phyloP scores from a whole-genome alignment of 2,113 vertebrate genomes.

The Engystomops pustulosus region DNA sequence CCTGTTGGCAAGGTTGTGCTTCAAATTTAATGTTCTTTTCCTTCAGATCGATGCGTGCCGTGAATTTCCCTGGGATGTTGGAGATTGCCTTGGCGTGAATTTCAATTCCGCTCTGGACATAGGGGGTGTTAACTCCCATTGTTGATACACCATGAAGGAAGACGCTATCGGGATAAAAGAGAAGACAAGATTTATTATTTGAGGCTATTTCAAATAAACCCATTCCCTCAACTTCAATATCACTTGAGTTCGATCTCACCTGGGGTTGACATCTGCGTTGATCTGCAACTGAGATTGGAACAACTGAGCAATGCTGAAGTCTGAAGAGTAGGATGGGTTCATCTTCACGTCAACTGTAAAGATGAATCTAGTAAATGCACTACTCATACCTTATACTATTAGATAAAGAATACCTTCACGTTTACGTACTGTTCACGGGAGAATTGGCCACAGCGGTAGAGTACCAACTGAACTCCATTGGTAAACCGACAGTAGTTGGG shows the following conservation, averaged over 20 bases:
- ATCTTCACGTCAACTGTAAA: slow-evolving; percentile 66
- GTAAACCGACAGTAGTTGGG: slow-evolving; percentile 76
- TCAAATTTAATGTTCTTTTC: slow-evolving; percentile 77
- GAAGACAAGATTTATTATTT: neutral
- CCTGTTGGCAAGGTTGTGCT: slow-evolving; percentile 69
- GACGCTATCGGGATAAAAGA: slow-evolving; percentile 67
- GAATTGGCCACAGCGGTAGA: slow-evolving; percentile 70
- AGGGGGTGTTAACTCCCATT: slow-evolving; percentile 80
- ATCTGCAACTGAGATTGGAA: slow-evolving; percentile 63
- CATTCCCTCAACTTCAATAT: neutral
- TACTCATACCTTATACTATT: neutral
- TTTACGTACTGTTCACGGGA: slow-evolving; percentile 64
- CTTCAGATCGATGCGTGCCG: slow-evolving; percentile 71
- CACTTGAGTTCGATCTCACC: slow-evolving; percentile 56
- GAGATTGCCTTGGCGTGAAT: slow-evolving; percentile 69
- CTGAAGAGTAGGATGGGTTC: slow-evolving; percentile 58
- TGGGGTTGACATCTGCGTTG: slow-evolving; percentile 63
- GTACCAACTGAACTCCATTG: slow-evolving; percentile 77
- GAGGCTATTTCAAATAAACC: neutral
- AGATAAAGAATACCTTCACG: neutral
- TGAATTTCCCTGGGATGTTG: slow-evolving; percentile 71
- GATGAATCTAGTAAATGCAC: neutral
- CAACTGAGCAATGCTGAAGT: slow-evolving; percentile 63
- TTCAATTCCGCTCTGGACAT: slow-evolving; percentile 76
- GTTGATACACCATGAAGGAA: slow-evolving; percentile 73